Base-by-base conservation (phyloP, 2,797 vertebrate genomes). In the Lemur catta region DNA sequence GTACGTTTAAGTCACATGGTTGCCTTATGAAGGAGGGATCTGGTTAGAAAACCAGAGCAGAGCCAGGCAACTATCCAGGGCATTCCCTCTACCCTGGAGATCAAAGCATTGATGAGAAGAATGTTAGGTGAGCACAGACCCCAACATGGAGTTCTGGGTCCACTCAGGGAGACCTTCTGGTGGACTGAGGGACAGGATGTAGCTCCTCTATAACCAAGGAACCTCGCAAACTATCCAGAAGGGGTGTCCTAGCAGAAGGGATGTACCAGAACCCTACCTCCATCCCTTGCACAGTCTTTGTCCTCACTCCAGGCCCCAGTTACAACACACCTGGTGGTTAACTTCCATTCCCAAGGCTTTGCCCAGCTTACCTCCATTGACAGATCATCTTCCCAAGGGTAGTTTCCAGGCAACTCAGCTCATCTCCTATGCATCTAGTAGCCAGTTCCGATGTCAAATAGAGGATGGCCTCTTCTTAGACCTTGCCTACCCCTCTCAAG, bases 301-400 rank as follows among this genome's bases (percentile, higher is more conserved):
- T 84, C 76, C 75, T 61, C 78, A n/a, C n/a, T 75, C n/a, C 15
- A 86, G 50, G 12, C 35, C 28, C 14, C 61, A 52, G 30, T 80
- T 91, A 69, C 13, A 81, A 26, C 63, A 85, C 33, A 92, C 17
- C 4, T 28, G 38, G 43, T 41, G 35, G 78, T 48, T 67, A 59
- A 17, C 13, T 72, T 87, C 65, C 72, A 82, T 85, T 88, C 57
- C 91, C 46, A 57, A 63, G 81, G 38, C 24, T 84, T 50, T 72
- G 17, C 46, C 80, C 38, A 38, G 35, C 79, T 96, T 96, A 97
- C 95, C 95, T 96, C 80, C 95, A 96, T 86, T 82, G 59, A 92
- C 59, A 95, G 81, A 85, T 57, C 43, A 85, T 90, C n/a, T 55
- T 75, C 81, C 43, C 43, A 82, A 74, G 33, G 33, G 63, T 24